These are phyloP conservation scores for Pipistrellus pipistrellus DNA, from an alignment of 2,797 vertebrate species.

Conservation along the genomic window DNA sequence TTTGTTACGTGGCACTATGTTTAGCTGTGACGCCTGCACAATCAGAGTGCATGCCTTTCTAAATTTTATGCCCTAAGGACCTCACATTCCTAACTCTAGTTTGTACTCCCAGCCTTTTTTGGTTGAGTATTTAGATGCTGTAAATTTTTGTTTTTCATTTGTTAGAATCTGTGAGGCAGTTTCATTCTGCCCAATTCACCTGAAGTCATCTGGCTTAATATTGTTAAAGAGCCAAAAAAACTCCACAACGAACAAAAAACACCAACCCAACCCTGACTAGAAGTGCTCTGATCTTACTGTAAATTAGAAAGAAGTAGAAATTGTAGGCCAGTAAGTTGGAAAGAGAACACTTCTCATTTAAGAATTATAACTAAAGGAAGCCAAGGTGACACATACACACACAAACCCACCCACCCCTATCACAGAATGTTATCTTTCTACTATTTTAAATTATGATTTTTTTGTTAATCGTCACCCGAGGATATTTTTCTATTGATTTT, in stretches of 20 bases:
- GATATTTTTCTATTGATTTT: too few species aligned
- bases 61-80: neutral
- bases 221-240: neutral
- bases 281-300: neutral
- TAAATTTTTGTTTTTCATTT: constrained; percentile 39
- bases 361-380: constrained; percentile 26
- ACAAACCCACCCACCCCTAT: neutral
- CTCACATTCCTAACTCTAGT: neutral
- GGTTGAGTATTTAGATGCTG: neutral
- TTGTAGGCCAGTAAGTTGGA: neutral
- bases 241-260: neutral
- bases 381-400: neutral
- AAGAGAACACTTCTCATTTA: constrained; percentile 36
- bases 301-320: neutral
- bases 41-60: neutral
- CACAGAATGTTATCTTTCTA: neutral
- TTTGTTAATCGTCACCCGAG: too few species aligned
- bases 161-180: constrained; percentile 39
- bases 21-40: neutral
- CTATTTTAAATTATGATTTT: constrained; percentile 47
- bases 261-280: neutral
- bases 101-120: neutral
- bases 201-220: constrained; percentile 39
- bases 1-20: neutral
- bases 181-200: constrained; percentile 31